Percentiles rank a stretch among this genome's conserved stretches.
Conservation (phyloP, 2,113 vertebrate genomes). For the Grammomys dolichurus region DNA sequence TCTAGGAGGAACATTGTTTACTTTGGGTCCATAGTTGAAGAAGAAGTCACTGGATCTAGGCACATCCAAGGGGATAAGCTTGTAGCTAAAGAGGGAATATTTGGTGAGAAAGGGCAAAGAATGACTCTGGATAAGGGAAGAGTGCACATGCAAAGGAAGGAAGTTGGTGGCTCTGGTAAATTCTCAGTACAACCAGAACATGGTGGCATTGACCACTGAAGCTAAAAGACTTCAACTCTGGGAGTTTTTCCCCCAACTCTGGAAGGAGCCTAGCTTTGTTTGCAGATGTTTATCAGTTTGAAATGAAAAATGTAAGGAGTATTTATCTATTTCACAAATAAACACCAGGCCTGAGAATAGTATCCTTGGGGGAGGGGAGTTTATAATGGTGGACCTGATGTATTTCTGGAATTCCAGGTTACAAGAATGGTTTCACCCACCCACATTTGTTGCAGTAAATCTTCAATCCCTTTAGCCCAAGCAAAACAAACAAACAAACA, state of each 20-base stretch:
- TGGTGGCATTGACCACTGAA: neutral
- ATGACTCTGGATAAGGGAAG: neutral
- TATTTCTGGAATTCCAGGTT: neutral
- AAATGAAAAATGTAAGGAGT: neutral
- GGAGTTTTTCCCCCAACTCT: accelerated
- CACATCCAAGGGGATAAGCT: neutral
- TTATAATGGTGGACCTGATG: neutral
- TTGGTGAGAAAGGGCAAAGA: neutral
- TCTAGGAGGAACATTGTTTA: neutral
- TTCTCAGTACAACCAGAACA: no score
- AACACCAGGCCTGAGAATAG: no score
- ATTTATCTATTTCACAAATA: neutral
- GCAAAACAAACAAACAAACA: no score
- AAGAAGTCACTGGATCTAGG: neutral
- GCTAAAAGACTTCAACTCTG: neutral
- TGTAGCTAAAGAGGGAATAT: neutral
- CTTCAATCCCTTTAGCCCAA: no score
- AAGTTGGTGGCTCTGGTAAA: neutral
- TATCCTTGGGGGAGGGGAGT: neutral
- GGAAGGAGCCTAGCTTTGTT: neutral
- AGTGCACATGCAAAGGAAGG: neutral
- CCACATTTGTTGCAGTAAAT: no score
- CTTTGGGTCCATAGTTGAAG: neutral
- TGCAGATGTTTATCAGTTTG: neutral
- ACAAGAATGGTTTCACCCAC: neutral